Evolutionary conservation across 2,113 vertebrate species (phyloP).

Genomic region (Bettongia penicillata): DNA sequence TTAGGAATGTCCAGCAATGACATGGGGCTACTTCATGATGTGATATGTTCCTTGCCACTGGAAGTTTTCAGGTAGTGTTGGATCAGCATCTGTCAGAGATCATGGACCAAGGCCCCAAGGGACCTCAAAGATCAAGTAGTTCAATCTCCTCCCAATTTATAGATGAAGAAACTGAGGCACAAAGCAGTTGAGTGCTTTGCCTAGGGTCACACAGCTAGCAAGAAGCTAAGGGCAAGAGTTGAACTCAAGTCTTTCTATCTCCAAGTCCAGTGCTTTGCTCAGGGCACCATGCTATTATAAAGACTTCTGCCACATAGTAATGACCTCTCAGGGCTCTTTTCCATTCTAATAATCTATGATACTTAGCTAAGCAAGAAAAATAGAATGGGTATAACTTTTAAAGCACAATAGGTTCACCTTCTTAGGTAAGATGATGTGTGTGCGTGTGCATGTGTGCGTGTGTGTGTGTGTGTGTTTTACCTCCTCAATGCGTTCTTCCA

Average conservation of each 20-base stretch:
- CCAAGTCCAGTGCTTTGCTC: neutral
- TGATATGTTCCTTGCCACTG: neutral
- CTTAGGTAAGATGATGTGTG: neutral
- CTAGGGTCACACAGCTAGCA: neutral
- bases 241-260: neutral
- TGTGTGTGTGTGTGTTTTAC: constrained; percentile 48
- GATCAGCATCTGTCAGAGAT: neutral
- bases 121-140: neutral
- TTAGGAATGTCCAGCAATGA: neutral
- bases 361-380: neutral
- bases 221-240: neutral
- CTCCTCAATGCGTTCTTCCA: constrained; percentile 70
- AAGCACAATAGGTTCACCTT: neutral
- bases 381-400: neutral
- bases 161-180: neutral
- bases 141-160: neutral
- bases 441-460: neutral
- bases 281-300: neutral
- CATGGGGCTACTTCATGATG: neutral
- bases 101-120: neutral
- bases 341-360: neutral
- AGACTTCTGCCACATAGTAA: neutral
- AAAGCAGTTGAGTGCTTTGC: neutral
- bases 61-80: neutral
- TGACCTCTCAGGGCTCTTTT: neutral